Conservation (phyloP, 2,888 invertebrate genomes). For the Polyploca ridens region DNA sequence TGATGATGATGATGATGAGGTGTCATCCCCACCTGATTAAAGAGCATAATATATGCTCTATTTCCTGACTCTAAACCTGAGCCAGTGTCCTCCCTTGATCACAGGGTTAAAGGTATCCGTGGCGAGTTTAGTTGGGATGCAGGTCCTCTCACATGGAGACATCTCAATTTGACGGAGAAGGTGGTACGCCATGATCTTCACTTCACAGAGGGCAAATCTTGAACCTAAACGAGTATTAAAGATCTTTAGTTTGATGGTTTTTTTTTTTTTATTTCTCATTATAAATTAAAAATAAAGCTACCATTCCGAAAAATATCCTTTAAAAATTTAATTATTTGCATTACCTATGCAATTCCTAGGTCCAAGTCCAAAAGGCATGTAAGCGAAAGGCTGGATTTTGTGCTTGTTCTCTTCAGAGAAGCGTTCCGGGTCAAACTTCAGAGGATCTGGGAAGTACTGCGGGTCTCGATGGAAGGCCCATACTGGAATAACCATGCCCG, state of each 20-base stretch:
- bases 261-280: too few species aligned
- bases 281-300: too few species aligned
- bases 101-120: constrained; percentile 45
- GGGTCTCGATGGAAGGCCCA: constrained; percentile 76
- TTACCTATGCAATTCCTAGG: constrained; percentile 83
- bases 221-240: constrained; percentile 52
- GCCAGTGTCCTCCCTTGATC: constrained; percentile 62
- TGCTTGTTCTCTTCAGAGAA: constrained; percentile 83
- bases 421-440: constrained; percentile 82
- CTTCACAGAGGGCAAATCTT: constrained; percentile 66
- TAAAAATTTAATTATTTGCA: too few species aligned
- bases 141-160: constrained; percentile 55
- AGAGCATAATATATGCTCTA: neutral
- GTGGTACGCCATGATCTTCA: constrained; percentile 68
- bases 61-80: constrained; percentile 42
- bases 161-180: constrained; percentile 59
- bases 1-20: too few species aligned
- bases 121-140: constrained; percentile 45
- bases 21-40: too few species aligned
- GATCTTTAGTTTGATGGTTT: too few species aligned
- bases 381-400: constrained; percentile 53
- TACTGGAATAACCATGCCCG: constrained; percentile 57
- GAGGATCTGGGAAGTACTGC: constrained; percentile 77
- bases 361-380: constrained; percentile 82
- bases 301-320: too few species aligned